These are phyloP conservation scores for Ctenoplectra terminalis DNA, from an alignment of 1,140 invertebrate genomes.

Conservation along the genomic window DNA sequence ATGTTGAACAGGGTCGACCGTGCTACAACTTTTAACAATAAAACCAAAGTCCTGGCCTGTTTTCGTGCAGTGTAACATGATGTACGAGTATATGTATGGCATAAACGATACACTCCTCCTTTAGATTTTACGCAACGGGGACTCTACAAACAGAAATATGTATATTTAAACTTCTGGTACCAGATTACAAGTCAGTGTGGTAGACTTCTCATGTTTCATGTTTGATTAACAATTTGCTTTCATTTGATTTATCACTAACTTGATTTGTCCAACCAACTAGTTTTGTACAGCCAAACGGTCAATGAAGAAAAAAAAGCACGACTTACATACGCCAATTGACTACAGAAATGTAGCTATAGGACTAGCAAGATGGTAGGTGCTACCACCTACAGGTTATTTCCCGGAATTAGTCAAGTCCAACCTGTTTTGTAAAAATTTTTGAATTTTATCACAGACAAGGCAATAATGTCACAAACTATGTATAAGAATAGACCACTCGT, in stretches of 20 bases:
- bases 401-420: not conserved
- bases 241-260: no score
- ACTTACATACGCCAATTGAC: not conserved
- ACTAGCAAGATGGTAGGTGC: conserved; percentile 5
- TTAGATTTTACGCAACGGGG: not conserved
- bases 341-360: not conserved
- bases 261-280: no score
- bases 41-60: conserved; percentile 4
- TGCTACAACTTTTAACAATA: conserved; percentile 17
- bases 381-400: conserved; percentile 16
- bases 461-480: no score
- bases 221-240: not conserved
- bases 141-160: not conserved
- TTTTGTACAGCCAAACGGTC: no score
- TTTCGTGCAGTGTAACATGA: conserved; percentile 16
- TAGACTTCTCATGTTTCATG: not conserved
- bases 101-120: not conserved
- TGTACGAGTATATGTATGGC: conserved; percentile 4
- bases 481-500: no score
- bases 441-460: no score
- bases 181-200: not conserved
- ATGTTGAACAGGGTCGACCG: not conserved
- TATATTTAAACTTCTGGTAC: not conserved
- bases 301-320: not conserved
- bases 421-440: not conserved